These are phyloP conservation scores for Epinephelus fuscoguttatus DNA, from an alignment of 2,113 vertebrate species.

Conservation along the genomic window DNA sequence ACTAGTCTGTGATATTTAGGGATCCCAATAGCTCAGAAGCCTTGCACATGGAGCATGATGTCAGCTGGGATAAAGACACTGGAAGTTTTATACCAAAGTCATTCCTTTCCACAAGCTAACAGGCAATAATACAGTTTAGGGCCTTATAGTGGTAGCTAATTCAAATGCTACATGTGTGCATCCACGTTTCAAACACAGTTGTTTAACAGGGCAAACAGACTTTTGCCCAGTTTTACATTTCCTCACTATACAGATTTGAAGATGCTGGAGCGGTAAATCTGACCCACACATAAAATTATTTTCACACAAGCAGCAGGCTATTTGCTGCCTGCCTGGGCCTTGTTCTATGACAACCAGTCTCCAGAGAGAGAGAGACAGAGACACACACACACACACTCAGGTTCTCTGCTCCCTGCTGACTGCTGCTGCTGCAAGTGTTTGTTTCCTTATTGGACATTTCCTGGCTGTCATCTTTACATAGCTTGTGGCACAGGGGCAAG, in stretches of 20 bases:
- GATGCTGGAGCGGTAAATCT: neutral
- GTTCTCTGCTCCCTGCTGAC: conserved; percentile 49
- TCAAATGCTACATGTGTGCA: conserved; percentile 31
- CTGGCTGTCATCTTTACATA: conserved; percentile 71
- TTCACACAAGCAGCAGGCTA: neutral
- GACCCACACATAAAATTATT: neutral
- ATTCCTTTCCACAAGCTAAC: neutral
- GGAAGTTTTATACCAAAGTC: conserved; percentile 1
- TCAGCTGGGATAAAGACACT: conserved; percentile 13
- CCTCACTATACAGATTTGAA: neutral
- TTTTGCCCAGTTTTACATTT: neutral
- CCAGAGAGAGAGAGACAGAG: conserved; percentile 20
- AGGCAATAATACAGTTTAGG: neutral
- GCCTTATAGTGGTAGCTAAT: conserved; percentile 3
- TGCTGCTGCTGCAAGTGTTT: conserved; percentile 54
- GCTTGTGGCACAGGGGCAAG: conserved; percentile 57
- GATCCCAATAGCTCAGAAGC: neutral
- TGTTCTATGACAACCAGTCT: conserved; percentile 46
- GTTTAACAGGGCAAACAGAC: neutral
- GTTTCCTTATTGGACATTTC: conserved; percentile 73
- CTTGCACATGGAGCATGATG: conserved; percentile 1
- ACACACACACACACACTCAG: conserved; percentile 18
- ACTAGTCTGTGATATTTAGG: conserved; percentile 25
- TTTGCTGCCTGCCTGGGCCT: conserved; percentile 22
- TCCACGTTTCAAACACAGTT: neutral